These are phyloP conservation scores for Stegophylla sp. DNA, from an alignment of 2,888 invertebrate genomes.

Conservation along the genomic window DNA sequence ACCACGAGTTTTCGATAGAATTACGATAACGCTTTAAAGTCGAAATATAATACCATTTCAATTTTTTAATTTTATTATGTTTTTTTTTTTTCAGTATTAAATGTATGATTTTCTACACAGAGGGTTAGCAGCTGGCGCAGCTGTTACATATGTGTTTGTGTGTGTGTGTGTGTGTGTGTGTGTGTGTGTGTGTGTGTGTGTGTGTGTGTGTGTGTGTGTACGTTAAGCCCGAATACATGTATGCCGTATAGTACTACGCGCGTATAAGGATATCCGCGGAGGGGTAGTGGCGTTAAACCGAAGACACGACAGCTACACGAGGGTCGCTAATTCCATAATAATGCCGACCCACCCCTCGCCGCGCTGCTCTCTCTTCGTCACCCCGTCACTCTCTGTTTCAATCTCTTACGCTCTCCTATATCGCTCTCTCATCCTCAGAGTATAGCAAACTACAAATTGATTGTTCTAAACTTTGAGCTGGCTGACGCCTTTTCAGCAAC, in stretches of 20 bases:
- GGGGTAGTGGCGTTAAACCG: conserved; percentile 50
- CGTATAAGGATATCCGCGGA: conserved; percentile 33
- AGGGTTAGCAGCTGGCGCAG: conserved; percentile 47
- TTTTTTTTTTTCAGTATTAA: conserved; percentile 14
- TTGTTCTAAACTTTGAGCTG: conserved; percentile 47
- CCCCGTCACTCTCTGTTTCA: not conserved
- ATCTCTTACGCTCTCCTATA: conserved; percentile 3
- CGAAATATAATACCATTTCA: conserved; percentile 17
- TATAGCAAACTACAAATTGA: conserved; percentile 51
- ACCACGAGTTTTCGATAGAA: not conserved
- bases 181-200: no score
- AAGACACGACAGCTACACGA: conserved; percentile 58
- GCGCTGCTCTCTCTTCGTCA: not conserved
- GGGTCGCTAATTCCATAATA: conserved; percentile 57
- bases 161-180: not conserved
- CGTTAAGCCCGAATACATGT: conserved; percentile 35
- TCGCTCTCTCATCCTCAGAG: not conserved
- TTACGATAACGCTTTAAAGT: conserved; percentile 15
- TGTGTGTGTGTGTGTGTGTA: not conserved
- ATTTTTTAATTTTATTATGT: not conserved
- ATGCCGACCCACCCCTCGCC: conserved; percentile 29
- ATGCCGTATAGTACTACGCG: not conserved
- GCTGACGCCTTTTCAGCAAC: conserved; percentile 19
- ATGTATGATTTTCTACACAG: conserved; percentile 24
- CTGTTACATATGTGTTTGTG: conserved; percentile 20